A percentile compares a stretch with the other conserved stretches of the same genome.
Conservation (phyloP, 2,888 invertebrate genomes). For the Gandaritis pyraliata region DNA sequence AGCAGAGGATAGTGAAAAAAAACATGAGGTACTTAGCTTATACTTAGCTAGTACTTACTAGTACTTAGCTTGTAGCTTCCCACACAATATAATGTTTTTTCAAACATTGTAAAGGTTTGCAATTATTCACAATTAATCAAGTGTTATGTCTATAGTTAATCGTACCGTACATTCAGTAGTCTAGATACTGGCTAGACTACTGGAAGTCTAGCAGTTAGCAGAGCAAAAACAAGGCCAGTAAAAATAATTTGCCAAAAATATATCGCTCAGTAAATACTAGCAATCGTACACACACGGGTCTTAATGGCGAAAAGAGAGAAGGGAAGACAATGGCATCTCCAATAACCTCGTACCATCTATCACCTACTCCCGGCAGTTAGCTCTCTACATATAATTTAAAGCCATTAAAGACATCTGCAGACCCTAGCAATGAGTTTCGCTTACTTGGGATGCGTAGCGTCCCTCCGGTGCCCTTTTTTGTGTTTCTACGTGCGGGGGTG, state of each 20-base stretch:
- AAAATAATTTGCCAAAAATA: conserved; percentile 3
- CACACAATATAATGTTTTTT: too few relatives aligned
- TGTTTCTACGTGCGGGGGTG: conserved; percentile 82
- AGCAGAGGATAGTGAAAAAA: too few relatives aligned
- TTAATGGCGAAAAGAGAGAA: conserved; percentile 20
- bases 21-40: too few relatives aligned
- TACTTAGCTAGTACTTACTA: too few relatives aligned
- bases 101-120: too few relatives aligned
- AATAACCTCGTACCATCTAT: conserved; percentile 64
- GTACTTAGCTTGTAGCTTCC: too few relatives aligned
- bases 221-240: not conserved
- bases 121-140: too few relatives aligned
- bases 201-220: not conserved
- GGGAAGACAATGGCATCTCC: conserved; percentile 38
- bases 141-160: too few relatives aligned
- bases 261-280: not conserved
- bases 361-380: conserved; percentile 76
- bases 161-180: not conserved
- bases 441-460: conserved; percentile 81
- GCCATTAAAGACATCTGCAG: conserved; percentile 84
- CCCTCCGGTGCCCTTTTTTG: conserved; percentile 81
- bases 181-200: not conserved
- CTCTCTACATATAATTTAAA: conserved; percentile 83
- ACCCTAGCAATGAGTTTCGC: conserved; percentile 78
- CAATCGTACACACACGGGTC: conserved; percentile 12